Evolutionary conservation across 2,888 invertebrate genomes (phyloP).

Genomic region (Amaurobius ferox): DNA sequence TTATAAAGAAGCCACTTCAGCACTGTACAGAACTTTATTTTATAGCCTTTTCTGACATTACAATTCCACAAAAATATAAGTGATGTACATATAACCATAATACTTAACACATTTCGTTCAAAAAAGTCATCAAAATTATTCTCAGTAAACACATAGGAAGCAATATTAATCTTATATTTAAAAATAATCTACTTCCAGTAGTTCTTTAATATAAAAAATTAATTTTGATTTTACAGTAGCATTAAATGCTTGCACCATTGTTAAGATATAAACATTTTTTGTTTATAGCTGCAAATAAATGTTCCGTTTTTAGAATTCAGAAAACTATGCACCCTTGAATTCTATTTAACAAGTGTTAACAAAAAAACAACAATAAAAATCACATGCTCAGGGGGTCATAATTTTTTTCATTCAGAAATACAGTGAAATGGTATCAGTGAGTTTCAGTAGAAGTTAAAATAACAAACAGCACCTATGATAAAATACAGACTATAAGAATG

Average conservation of each 20-base stretch:
- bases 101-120: slow-evolving; percentile 17
- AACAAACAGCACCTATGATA: no score
- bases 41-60: slow-evolving; percentile 16
- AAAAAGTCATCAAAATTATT: slow-evolving; percentile 48
- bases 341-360: no score
- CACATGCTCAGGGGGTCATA: no score
- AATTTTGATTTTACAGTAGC: slow-evolving; percentile 59
- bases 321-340: no score
- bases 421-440: no score
- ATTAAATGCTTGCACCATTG: slow-evolving; percentile 64
- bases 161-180: slow-evolving; percentile 34
- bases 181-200: slow-evolving; percentile 51
- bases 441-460: no score
- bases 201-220: slow-evolving; percentile 44
- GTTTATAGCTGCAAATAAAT: slow-evolving; percentile 22
- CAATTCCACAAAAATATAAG: slow-evolving; percentile 34
- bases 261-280: slow-evolving; percentile 14
- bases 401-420: no score
- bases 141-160: slow-evolving; percentile 47
- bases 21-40: slow-evolving; percentile 44
- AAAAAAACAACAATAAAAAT: no score
- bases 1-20: neutral
- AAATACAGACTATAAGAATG: no score
- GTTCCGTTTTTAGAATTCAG: no score
- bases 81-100: slow-evolving; percentile 18